These are phyloP conservation scores for Perca fluviatilis DNA, from an alignment of 2,113 vertebrate genomes.

Conservation along the genomic window DNA sequence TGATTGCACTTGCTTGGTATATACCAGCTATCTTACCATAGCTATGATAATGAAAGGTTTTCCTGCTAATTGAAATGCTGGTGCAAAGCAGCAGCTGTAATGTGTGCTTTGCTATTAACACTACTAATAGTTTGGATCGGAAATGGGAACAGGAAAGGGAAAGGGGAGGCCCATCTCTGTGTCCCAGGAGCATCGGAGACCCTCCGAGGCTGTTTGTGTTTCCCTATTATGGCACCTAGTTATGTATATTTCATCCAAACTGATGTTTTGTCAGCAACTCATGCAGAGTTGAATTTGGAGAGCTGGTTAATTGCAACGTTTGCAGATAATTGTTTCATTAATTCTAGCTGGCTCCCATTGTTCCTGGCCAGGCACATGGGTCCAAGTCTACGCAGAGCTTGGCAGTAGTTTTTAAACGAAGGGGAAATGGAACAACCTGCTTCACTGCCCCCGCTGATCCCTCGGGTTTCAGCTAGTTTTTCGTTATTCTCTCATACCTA, in stretches of 20 bases:
- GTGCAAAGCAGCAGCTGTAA: slow-evolving; percentile 74
- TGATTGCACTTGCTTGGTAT: slow-evolving; percentile 26
- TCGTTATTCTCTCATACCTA: slow-evolving; percentile 65
- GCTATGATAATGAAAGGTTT: slow-evolving; percentile 70
- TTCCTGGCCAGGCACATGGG: slow-evolving; percentile 66
- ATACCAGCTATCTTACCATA: slow-evolving; percentile 63
- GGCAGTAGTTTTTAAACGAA: slow-evolving; percentile 74
- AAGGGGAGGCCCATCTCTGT: slow-evolving; percentile 34
- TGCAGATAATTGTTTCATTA: slow-evolving; percentile 83
- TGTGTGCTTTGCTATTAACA: slow-evolving; percentile 70
- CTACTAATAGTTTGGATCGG: slow-evolving; percentile 72
- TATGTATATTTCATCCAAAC: slow-evolving; percentile 62
- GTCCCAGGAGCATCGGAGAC: slow-evolving; percentile 46
- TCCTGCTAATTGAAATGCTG: slow-evolving; percentile 70
- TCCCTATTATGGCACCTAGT: slow-evolving; percentile 51
- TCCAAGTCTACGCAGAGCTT: slow-evolving; percentile 52
- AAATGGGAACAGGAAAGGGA: slow-evolving; percentile 50
- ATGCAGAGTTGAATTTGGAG: slow-evolving; percentile 69
- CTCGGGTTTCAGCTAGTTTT: slow-evolving; percentile 71
- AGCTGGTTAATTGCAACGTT: slow-evolving; percentile 76
- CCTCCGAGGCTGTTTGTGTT: slow-evolving; percentile 55
- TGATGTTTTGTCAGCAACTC: slow-evolving; percentile 65
- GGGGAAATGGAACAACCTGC: slow-evolving; percentile 82
- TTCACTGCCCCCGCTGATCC: slow-evolving; percentile 80
- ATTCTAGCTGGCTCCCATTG: slow-evolving; percentile 74